These are phyloP conservation scores for Perognathus longimembris DNA, from an alignment of 2,113 vertebrate species.

Conservation along the genomic window DNA sequence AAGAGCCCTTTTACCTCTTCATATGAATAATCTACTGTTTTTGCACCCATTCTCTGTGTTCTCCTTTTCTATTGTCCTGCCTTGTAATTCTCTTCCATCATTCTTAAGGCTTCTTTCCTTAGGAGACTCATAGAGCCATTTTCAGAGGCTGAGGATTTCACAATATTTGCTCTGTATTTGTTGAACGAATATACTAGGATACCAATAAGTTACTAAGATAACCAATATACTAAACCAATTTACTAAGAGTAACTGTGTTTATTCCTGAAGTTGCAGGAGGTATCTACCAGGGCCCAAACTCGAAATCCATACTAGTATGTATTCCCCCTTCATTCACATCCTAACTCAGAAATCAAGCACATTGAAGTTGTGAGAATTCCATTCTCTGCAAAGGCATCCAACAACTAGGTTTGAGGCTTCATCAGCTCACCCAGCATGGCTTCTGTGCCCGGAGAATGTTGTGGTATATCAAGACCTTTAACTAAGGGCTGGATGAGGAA, in stretches of 20 bases:
- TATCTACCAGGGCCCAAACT: not conserved
- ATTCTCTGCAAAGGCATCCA: not conserved
- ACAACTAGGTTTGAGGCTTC: not conserved
- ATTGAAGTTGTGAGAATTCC: not conserved
- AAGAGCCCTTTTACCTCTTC: not conserved
- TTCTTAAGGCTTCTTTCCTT: not conserved
- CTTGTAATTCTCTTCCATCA: not conserved
- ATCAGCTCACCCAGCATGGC: not conserved
- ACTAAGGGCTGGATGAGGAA: not conserved
- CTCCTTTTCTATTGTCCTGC: not conserved
- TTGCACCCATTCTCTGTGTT: not conserved
- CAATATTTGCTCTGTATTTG: not conserved
- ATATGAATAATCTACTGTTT: too few species aligned
- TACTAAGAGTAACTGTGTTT: not conserved
- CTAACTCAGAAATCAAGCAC: not conserved
- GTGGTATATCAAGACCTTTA: not conserved
- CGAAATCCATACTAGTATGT: not conserved
- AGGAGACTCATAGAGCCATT: not conserved
- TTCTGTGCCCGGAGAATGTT: too few species aligned
- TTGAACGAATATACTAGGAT: not conserved
- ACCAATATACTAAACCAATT: too few species aligned
- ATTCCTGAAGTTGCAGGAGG: not conserved
- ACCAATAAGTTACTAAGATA: too few species aligned
- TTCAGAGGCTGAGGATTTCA: not conserved
- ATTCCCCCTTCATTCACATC: constrained; percentile 22